These are phyloP conservation scores for Pseudococcus longispinus DNA, from an alignment of 2,888 invertebrate species.

Conservation along the genomic window DNA sequence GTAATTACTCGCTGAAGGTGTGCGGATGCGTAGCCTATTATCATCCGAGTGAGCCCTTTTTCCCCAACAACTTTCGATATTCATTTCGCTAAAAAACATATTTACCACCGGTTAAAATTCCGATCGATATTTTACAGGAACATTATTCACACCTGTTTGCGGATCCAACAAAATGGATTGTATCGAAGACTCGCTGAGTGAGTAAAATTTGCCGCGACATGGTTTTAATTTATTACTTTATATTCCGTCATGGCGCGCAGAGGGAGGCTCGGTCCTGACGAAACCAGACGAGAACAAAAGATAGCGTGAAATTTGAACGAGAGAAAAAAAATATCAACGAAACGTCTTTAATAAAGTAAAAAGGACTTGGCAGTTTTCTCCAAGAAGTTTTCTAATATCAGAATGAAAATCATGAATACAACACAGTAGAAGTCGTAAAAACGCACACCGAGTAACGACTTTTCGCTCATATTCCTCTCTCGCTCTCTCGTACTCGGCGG, in stretches of 20 bases:
- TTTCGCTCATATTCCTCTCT: not conserved
- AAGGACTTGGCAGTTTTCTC: conserved; percentile 18
- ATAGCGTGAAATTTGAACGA: conserved; percentile 29
- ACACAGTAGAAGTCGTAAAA: not conserved
- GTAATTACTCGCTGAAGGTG: conserved; percentile 12
- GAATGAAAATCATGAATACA: conserved; percentile 24
- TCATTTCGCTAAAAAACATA: no score
- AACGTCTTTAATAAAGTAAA: conserved; percentile 33
- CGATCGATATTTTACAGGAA: conserved; percentile 39
- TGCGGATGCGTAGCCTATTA: conserved; percentile 58
- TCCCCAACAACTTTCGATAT: not conserved
- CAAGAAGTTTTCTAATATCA: conserved; percentile 27
- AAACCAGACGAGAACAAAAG: not conserved
- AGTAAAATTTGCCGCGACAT: conserved; percentile 6
- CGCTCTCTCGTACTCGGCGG: no score
- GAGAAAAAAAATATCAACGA: not conserved
- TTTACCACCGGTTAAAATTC: not conserved
- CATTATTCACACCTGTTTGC: conserved; percentile 56
- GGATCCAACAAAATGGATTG: conserved; percentile 56
- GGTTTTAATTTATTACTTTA: conserved; percentile 7
- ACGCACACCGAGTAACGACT: not conserved
- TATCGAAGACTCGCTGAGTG: conserved; percentile 53
- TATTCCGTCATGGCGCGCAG: not conserved
- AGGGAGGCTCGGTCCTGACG: not conserved
- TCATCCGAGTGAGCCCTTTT: conserved; percentile 53